Evolutionary conservation across 2,113 vertebrate genomes (phyloP), one percentile per base, ranked within the genome.

Genomic region (Urocynchramus pylzowi): DNA sequence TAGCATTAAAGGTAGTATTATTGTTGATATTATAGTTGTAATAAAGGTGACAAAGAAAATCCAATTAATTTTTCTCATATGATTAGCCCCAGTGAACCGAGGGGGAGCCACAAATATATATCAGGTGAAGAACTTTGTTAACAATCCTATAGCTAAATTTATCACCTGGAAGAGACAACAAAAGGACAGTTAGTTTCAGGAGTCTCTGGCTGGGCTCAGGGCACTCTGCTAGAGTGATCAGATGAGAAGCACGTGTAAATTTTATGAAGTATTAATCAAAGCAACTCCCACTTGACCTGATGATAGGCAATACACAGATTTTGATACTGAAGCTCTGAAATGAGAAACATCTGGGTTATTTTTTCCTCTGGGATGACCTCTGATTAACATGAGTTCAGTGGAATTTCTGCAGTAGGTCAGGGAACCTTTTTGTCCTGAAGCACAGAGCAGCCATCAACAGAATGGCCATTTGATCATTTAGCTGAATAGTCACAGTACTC

Each of bases 381-480:
- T 94, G 82, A 81, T 73, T 76, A 75, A 47, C n/a, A 14, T 10
- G 67, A 94, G 50, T 74, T 87, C 87, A 81, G 69, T 9, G 60
- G 56, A 67, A 67, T 96, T 96, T 87, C 86, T 89, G 21, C 53
- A 93, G 80, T 82, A 86, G 81, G 84, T 94, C 85, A 92, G 37
- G 77, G 77, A 60, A 68, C 80, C 67, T 54, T 87, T 7, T 13
- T 87, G 79, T 87, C 75, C 85, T 61, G 69, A 47, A 93, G 87
- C 67, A 80, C 28, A 47, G 71, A 39, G 17, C 61, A 61, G 83
- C 33, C 59, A 77, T 23, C 75, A 69, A 47, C 91, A 70, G 56
- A 80, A 33, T 41, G 53, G 87, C 91, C 86, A 69, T 52, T n/a
- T 67, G 42, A 85, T 75, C 54, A 59, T 68, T 90, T 81, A 93